Evolutionary conservation across 2,113 vertebrate species (phyloP), one percentile per base, ranked within the genome.

Genomic region (Gambusia affinis): DNA sequence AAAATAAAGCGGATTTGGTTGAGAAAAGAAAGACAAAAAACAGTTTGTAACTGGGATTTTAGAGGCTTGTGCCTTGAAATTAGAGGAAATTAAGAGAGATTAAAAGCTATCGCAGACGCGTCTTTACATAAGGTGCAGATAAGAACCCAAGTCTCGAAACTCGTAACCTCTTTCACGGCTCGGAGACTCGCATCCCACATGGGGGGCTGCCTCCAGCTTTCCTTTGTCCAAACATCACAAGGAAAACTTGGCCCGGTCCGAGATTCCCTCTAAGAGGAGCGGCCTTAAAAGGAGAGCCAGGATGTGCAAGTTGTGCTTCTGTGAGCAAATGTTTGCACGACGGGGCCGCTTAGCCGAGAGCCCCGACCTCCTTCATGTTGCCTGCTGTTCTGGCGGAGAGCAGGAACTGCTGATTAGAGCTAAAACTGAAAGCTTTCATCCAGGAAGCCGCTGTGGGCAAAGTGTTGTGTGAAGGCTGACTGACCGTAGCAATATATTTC

Each of bases 201-300:
- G 15, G 22, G 42, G 22, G 70, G 33, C 79, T 30, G 65, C 71
- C 42, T 75, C 54, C 69, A 80, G 71, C 47, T 42, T 75, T 60
- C 70, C 60, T 60, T 78, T 74, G 61, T 81, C 30, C 8, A 63
- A 65, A 77, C 75, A 76, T 85, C 82, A 73, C 61, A 75, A 11
- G 79, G 81, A 73, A 68, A 77, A 71, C 67, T 76, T 85, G 83
- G 82, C 87, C 72, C 14, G 12, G 57, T 3, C 51, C 3, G 8
- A 54, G 51, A n/a, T 54, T 54, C 8, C 51, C 51, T n/a, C 72
- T 15, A 51, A 74, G 31, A 60, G 27, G 24, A 73, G 82, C 67
- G 57, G 76, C 88, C 91, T 90, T 93, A 93, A 89, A 93, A 90
- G 92, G 90, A 86, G 44, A 90, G 79, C 64, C 74, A 63, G 87